These are phyloP conservation scores for Ceryle rudis DNA, from an alignment of 2,797 vertebrate species.

Conservation along the genomic window DNA sequence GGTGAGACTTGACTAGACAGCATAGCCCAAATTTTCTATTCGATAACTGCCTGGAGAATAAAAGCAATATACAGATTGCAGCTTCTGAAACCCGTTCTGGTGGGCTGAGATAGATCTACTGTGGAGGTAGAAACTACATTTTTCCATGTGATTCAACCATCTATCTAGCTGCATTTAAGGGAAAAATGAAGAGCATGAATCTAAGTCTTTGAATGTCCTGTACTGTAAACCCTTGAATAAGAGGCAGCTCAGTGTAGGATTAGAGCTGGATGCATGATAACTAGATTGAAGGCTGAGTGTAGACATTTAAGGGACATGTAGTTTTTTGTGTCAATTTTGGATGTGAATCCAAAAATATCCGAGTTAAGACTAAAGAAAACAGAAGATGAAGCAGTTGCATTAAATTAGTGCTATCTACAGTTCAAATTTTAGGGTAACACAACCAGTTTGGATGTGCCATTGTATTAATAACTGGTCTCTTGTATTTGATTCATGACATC, in stretches of 20 bases:
- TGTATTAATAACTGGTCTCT: background rate
- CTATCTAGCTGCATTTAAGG: background rate
- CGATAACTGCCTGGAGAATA: background rate
- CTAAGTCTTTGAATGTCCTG: background rate
- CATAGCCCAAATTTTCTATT: background rate
- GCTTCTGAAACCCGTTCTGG: background rate
- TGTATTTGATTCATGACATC: background rate
- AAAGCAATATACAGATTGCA: background rate
- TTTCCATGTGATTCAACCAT: background rate
- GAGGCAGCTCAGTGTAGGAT: background rate
- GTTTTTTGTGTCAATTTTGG: background rate
- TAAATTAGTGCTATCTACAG: background rate
- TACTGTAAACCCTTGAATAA: background rate
- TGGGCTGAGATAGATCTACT: background rate
- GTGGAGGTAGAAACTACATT: background rate
- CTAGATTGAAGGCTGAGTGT: background rate
- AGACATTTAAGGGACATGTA: background rate
- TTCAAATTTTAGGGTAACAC: background rate
- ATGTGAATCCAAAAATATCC: background rate
- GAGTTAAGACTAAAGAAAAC: background rate
- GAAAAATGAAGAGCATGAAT: background rate
- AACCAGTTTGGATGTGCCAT: background rate
- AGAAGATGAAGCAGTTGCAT: background rate
- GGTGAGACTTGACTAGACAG: background rate
- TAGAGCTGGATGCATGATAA: background rate